A percentile compares a stretch with the other conserved stretches of the same genome.
These are phyloP conservation scores for Herpailurus yagouaroundi DNA, from an alignment of 2,113 vertebrate species.

Conservation along the genomic window DNA sequence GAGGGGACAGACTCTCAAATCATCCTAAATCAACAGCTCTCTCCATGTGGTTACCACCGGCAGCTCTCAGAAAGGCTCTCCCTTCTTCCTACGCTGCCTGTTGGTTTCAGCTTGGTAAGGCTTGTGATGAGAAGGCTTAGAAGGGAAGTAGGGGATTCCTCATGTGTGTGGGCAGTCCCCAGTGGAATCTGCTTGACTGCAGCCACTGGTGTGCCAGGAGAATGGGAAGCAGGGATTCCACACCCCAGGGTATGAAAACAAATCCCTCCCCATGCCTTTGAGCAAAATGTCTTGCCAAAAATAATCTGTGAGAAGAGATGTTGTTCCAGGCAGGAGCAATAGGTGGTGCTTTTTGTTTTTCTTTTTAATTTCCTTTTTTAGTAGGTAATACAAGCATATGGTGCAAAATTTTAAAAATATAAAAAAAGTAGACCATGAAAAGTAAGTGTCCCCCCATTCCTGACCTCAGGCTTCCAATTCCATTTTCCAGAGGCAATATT, in stretches of 20 bases:
- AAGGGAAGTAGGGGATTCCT: conserved; percentile 40
- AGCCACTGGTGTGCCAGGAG: background rate
- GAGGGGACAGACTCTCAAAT: background rate
- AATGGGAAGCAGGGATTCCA: conserved; percentile 45
- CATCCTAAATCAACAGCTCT: background rate
- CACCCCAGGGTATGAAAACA: conserved; percentile 29
- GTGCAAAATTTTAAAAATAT: background rate
- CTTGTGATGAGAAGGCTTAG: background rate
- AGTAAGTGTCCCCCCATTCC: background rate
- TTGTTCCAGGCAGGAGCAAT: conserved; percentile 1
- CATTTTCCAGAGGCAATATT: background rate
- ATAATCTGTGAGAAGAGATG: background rate
- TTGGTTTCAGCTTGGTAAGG: background rate
- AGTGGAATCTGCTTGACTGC: background rate
- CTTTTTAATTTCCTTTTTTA: background rate
- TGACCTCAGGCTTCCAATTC: background rate
- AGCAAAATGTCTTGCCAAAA: background rate
- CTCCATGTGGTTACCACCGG: background rate
- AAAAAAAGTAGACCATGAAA: background rate
- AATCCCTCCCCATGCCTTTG: background rate
- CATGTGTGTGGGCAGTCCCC: background rate
- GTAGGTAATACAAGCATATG: background rate
- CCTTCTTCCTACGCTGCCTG: background rate
- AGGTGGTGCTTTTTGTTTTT: background rate
- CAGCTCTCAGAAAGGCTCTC: background rate